Conservation (phyloP, 2,797 vertebrate genomes). For the Clarias fuscus region DNA sequence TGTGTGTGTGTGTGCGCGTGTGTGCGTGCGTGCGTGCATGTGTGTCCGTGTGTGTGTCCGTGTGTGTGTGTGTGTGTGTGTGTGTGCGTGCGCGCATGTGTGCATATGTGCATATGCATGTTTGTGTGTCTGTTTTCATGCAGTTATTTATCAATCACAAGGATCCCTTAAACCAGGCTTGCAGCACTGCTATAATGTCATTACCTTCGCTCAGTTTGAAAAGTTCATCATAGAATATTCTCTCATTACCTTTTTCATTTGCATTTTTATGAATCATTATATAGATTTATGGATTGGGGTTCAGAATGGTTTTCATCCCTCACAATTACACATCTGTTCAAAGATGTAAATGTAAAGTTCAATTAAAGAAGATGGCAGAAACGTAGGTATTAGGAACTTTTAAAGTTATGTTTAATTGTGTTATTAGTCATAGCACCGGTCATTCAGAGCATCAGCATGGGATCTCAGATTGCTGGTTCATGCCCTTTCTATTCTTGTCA, state of each 20-base stretch:
- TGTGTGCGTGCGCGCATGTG: background rate
- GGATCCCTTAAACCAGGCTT: slow-evolving; percentile 25
- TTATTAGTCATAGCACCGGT: slow-evolving; percentile 47
- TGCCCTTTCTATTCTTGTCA: slow-evolving; percentile 48
- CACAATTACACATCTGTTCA: slow-evolving; percentile 58
- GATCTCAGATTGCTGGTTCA: slow-evolving; percentile 42
- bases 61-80: background rate
- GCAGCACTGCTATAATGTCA: slow-evolving; percentile 42
- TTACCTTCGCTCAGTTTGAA: slow-evolving; percentile 44
- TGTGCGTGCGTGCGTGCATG: too few species aligned
- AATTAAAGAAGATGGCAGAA: slow-evolving; percentile 42
- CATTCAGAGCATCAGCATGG: slow-evolving; percentile 37
- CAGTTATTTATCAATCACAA: background rate
- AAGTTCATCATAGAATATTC: slow-evolving; percentile 47
- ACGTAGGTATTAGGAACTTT: slow-evolving; percentile 54
- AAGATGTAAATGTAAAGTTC: slow-evolving; percentile 53
- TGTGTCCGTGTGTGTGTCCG: too few species aligned
- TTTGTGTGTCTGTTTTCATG: background rate
- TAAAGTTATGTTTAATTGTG: slow-evolving; percentile 49
- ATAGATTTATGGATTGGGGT: slow-evolving; percentile 57
- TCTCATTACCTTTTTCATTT: slow-evolving; percentile 55
- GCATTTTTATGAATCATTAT: slow-evolving; percentile 61
- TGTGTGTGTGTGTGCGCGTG: too few species aligned
- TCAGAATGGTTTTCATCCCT: slow-evolving; percentile 44
- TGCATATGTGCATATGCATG: background rate